Evolutionary conservation across 2,888 invertebrate species (phyloP), one percentile per base, ranked within the genome.

Genomic region (Drosophila pegasa): DNA sequence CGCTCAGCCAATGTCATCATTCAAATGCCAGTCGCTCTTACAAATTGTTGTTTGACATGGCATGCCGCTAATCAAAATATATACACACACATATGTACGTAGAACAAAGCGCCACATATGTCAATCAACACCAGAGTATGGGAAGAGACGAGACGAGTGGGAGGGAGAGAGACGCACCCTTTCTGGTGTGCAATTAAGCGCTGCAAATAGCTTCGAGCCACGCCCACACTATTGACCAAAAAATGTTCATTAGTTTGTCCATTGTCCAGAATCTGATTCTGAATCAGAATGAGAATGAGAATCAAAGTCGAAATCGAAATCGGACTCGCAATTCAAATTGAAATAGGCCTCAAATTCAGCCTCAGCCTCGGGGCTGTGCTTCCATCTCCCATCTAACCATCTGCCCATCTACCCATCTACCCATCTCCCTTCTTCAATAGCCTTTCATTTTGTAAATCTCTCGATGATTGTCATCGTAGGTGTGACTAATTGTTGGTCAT

Each of bases 21-120:
- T 88, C 86, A 82, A 89, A 88, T 90, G 89, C 62, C 78, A 83
- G 75, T 72, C 76, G 70, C 72, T 76, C 66, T 65, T 75, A 80
- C 88, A 89, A 89, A 89, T 89, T 83, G 81, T 79, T 88, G 87
- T 86, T 89, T 89, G 88, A 89, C 90, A 90, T 80, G 90, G 78
- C 87, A 83, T 76, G 88, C 81, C 85, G 82, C 88, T 89, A 89
- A 89, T 89, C 90, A 90, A 88, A 81, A 86, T 78, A 66, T 51
- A 71, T 57, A 48, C 52, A 48, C 56, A 52, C 33, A 40, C 20
- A 51, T n/a, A 35, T 14, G 37, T n/a, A 48, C 16, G 43, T 16
- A 67, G 47, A 20, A 41, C 40, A 69, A 22, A 60, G 55, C 54
- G 52, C 55, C 60, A 75, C 75, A 72, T 63, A 60, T 77, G 66